Evolutionary conservation across 2,113 vertebrate species (phyloP), one percentile per base, ranked within the genome.

Genomic region (Dinomys branickii): DNA sequence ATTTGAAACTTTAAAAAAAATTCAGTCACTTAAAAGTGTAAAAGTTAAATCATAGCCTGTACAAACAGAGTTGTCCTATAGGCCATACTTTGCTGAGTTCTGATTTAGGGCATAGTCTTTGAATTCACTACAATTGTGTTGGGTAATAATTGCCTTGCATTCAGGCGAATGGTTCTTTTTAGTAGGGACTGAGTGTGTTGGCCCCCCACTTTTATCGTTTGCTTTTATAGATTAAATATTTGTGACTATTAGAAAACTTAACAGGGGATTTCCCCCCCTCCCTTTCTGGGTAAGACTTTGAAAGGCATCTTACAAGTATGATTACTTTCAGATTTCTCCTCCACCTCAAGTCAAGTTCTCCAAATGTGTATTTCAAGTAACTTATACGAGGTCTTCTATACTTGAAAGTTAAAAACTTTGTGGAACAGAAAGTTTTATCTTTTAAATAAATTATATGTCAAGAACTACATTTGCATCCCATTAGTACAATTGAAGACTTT

Each of bases 371-470:
- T 94, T 94, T 94, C 38, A 95, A 24, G 20, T 93, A 92, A 90
- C 77, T 24, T 26, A 3, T 90, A 58, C 24, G 82, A 81, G 8
- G 0, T 81, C 22, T 94, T 87, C 22, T 95, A 8, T 67, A 61
- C 88, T 96, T 96, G 1, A 22, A 81, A 90, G 90, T 91, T 92
- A 22, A 38, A 59, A 84, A 35, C 38, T 35, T 65, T 54, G 54
- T 50, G 16, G 59, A 81, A 10, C 58, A 75, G 41, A 19, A 63
- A 94, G 16, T 80, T 82, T 89, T 91, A 83, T 88, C n/a, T 90
- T 97, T 91, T 88, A 95, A 96, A 83, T 88, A 84, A 92, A 88
- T 73, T 88, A 0, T 93, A 75, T 96, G 7, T 90, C 78, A 81
- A 5, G 94, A 78, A 90, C 41, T 69, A 75, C 22, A 90, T 96